phyloP scores from a whole-genome alignment of 2,888 invertebrate species.

The Platerodrilus igneus region DNA sequence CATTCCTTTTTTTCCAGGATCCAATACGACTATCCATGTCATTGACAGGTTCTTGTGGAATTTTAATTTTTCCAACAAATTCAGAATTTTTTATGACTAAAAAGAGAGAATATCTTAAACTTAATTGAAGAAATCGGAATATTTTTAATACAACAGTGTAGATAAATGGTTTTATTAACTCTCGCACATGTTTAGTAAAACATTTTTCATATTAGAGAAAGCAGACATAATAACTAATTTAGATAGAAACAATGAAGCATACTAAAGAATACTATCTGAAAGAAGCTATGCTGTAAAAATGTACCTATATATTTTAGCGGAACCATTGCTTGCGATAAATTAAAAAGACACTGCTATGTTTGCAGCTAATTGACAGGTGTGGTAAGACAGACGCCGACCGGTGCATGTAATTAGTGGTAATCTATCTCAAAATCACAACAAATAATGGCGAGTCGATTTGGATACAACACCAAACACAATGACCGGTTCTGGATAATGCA shows the following conservation, averaged over 20 bases:
- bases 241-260: conserved; percentile 6
- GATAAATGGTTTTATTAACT: too few relatives aligned
- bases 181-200: too few relatives aligned
- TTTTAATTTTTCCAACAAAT: too few relatives aligned
- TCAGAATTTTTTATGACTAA: too few relatives aligned
- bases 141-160: too few relatives aligned
- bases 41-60: too few relatives aligned
- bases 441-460: conserved; percentile 24
- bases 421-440: conserved; percentile 41
- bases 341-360: conserved; percentile 38
- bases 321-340: conserved; percentile 34
- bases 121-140: too few relatives aligned
- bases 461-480: conserved; percentile 21
- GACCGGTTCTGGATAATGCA: conserved; percentile 20
- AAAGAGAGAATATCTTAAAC: too few relatives aligned
- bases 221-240: conserved; percentile 7
- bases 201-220: too few relatives aligned
- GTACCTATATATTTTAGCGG: conserved; percentile 19
- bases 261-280: conserved; percentile 4
- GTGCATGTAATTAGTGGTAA: conserved; percentile 45
- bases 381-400: conserved; percentile 39
- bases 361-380: conserved; percentile 44
- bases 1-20: too few relatives aligned
- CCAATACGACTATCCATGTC: too few relatives aligned
- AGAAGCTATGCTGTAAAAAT: conserved; percentile 10